Base-by-base conservation (phyloP, 2,113 vertebrate species). In the Drymodes brunneopygia region DNA sequence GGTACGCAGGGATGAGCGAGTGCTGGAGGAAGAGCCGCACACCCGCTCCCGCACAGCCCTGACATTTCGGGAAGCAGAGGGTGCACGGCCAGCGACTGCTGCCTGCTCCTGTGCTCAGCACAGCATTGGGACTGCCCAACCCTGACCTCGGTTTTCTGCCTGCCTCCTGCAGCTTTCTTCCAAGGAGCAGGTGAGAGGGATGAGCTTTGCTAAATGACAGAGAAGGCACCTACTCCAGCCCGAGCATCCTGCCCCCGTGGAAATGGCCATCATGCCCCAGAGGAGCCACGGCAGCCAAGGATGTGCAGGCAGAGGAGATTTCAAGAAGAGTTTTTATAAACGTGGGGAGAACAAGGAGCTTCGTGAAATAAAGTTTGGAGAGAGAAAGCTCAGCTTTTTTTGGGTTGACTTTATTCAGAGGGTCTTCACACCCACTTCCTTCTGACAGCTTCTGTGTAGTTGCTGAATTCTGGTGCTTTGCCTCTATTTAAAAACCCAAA, bases 401-500 rank as follows among this genome's bases (percentile, higher is more conserved):
- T 24, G 35, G 75, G 36, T 75, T 89, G 85, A 73, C 51, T 94
- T 94, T 70, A 60, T 86, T 71, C 62, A 69, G 56, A 87, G 82
- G 33, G 53, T 97, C 96, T 94, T 77, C 11, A 54, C 81, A 62
- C 81, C 64, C 31, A 9, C 40, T 61, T 93, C 81, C 73, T 96
- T 93, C 73, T 70, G 80, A 79, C 36, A 27, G 19, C 78, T 94
- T 75, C 81, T 93, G 79, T 90, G 66, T 84, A 96, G 92, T 57
- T 75, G 54, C 91, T 94, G 92, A 95, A 95, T 71, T 25, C 78
- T 61, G 88, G 51, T 88, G 67, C 42, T 96, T 91, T 18, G 4
- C 48, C 40, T 82, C 90, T 75, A 40, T 69, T 91, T 96, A 90
- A 93, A 92, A 95, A 57, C 35, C 50, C 23, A 79, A 80, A 89